phyloP scores from a whole-genome alignment of 2,113 vertebrate genomes.

The Corydoras maculifer region DNA sequence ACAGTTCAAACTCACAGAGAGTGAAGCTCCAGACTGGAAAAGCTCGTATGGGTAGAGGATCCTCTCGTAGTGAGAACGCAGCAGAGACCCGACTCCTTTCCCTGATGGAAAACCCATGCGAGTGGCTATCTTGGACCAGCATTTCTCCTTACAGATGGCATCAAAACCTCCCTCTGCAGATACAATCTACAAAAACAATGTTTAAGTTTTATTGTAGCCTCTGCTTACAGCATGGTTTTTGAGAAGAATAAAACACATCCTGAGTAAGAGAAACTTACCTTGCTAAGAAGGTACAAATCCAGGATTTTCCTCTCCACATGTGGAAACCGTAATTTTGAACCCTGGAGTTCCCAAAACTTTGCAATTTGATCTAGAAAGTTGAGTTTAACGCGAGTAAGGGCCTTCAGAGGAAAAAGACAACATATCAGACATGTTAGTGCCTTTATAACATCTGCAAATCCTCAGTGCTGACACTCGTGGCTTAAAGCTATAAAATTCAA shows the following conservation, averaged over 20 bases:
- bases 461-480: not conserved
- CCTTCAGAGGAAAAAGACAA: constrained; percentile 52
- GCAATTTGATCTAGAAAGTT: constrained; percentile 96
- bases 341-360: constrained; percentile 98
- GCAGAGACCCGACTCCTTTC: constrained; percentile 81
- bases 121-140: constrained; percentile 88
- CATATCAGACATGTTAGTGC: not conserved
- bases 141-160: constrained; percentile 87
- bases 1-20: constrained; percentile 73
- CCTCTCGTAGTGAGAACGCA: constrained; percentile 89
- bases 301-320: constrained; percentile 91
- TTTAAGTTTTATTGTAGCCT: too few relatives aligned
- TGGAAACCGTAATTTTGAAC: constrained; percentile 88
- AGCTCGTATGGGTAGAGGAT: constrained; percentile 97
- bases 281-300: constrained; percentile 91
- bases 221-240: too few relatives aligned
- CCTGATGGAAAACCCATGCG: constrained; percentile 89
- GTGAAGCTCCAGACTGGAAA: constrained; percentile 91
- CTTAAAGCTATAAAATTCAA: too few relatives aligned
- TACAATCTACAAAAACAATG: constrained; percentile 72
- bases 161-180: constrained; percentile 93
- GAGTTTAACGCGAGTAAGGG: constrained; percentile 91
- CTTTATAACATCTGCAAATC: not conserved
- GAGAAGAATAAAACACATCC: not conserved
- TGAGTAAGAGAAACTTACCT: constrained; percentile 62